Percentiles rank a stretch among this genome's conserved stretches.
Conservation (phyloP, 1,140 invertebrate genomes). For the Ceratosolen fusciceps region DNA sequence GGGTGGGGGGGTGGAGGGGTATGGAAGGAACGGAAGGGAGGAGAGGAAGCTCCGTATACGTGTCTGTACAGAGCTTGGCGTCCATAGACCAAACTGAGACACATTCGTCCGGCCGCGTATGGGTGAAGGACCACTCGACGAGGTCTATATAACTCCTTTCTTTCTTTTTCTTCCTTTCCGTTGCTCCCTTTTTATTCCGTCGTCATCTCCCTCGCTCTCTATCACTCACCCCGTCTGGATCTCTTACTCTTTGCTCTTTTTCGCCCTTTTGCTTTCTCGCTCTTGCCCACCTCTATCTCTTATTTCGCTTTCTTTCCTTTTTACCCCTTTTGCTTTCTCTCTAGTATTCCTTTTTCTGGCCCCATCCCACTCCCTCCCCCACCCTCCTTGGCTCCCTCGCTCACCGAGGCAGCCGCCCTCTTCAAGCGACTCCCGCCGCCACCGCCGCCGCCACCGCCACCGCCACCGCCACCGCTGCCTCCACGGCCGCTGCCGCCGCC, state of each 20-base stretch:
- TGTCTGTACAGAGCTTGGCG: slow-evolving; percentile 2
- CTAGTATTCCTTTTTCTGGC: slow-evolving; percentile 17
- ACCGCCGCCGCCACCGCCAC: too few species aligned
- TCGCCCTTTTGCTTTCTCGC: slow-evolving; percentile 20
- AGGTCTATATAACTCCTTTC: slow-evolving; percentile 42
- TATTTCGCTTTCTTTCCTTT: slow-evolving; percentile 11
- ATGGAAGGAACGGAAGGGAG: too few species aligned
- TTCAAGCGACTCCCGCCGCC: background rate
- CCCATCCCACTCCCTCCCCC: background rate
- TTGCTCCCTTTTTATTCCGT: slow-evolving; percentile 35
- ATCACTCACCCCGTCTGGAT: slow-evolving; percentile 21
- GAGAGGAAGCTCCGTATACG: slow-evolving; percentile 17
- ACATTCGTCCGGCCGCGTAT: slow-evolving; percentile 42
- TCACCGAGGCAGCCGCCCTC: background rate
- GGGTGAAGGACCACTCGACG: slow-evolving; percentile 51
- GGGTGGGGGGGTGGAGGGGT: background rate
- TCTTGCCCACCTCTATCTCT: slow-evolving; percentile 25
- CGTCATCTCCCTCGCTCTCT: slow-evolving; percentile 17
- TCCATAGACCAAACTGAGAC: slow-evolving; percentile 31
- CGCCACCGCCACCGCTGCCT: too few species aligned
- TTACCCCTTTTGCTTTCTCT: slow-evolving; percentile 32
- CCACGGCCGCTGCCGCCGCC: background rate
- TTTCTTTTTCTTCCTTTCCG: slow-evolving; percentile 33
- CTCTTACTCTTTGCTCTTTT: slow-evolving; percentile 35
- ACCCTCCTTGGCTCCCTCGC: background rate